These are phyloP conservation scores for Drosophila baimaii DNA, from an alignment of 1,140 invertebrate genomes.

Conservation along the genomic window DNA sequence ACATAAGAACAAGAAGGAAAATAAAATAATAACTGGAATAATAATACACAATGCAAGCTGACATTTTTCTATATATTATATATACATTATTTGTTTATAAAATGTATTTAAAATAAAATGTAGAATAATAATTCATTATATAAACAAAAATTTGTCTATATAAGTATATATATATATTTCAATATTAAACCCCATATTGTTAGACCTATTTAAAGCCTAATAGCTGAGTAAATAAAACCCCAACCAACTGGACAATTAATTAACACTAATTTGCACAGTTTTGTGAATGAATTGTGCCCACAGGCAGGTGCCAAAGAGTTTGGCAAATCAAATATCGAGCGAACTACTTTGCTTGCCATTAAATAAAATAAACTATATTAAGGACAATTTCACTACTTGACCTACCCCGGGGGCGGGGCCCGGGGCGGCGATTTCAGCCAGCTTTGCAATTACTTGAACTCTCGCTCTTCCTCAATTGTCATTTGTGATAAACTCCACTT, in stretches of 20 bases:
- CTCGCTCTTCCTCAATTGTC: conserved; percentile 78
- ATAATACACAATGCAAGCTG: no score
- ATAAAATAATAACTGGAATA: no score
- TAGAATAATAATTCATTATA: background rate
- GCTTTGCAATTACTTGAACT: conserved; percentile 68
- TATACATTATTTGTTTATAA: no score
- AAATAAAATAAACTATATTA: conserved; percentile 33
- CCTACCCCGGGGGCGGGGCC: conserved; percentile 5
- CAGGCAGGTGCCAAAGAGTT: background rate
- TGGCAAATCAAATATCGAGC: background rate
- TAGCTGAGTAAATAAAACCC: background rate
- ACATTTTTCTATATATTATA: no score
- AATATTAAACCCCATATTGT: background rate
- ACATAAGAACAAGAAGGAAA: no score
- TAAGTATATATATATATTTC: background rate
- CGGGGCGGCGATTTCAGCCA: conserved; percentile 8
- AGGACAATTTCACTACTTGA: conserved; percentile 82
- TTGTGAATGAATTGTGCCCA: background rate
- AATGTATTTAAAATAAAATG: no score
- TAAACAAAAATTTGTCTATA: background rate
- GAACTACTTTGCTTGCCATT: background rate
- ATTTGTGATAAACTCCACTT: conserved; percentile 66
- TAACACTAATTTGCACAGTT: conserved; percentile 7
- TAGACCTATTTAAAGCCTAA: background rate
- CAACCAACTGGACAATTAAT: conserved; percentile 3